A percentile compares a stretch with the other conserved stretches of the same genome.
phyloP scores from a whole-genome alignment of 2,888 invertebrate species.

The Tetropium fuscum region DNA sequence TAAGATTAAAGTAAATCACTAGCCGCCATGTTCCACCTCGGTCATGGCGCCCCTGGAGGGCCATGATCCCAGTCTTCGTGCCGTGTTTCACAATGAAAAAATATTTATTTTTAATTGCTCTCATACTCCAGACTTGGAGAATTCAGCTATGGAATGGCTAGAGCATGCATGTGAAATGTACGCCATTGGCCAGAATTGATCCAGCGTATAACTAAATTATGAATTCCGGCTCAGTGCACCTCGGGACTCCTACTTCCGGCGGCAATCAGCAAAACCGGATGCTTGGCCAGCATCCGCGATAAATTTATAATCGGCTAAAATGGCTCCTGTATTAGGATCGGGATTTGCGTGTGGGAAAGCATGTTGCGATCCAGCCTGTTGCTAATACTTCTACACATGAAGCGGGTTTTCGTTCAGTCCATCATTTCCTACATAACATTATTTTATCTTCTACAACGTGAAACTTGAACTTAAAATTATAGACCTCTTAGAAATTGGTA shows the following conservation, averaged over 20 bases:
- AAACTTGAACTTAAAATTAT: too few species aligned
- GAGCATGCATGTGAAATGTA: neutral
- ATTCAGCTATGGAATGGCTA: too few species aligned
- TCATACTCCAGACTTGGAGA: too few species aligned
- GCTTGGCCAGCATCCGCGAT: constrained; percentile 56
- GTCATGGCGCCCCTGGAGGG: too few species aligned
- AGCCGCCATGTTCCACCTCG: too few species aligned
- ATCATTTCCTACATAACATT: too few species aligned
- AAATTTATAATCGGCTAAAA: constrained; percentile 57
- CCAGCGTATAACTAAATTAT: constrained; percentile 56
- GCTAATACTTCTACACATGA: neutral
- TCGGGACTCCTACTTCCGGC: constrained; percentile 54
- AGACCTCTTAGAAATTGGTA: too few species aligned
- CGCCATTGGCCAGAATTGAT: constrained; percentile 42
- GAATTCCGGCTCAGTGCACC: constrained; percentile 55
- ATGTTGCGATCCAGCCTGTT: neutral
- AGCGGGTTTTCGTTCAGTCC: neutral
- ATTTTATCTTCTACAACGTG: too few species aligned
- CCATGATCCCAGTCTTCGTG: too few species aligned
- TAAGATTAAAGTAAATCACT: too few species aligned
- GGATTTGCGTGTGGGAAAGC: neutral
- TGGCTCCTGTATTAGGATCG: constrained; percentile 25
- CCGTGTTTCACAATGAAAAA: too few species aligned
- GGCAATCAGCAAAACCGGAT: constrained; percentile 60
- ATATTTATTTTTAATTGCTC: too few species aligned